These are phyloP conservation scores for Propithecus deckenii DNA, from an alignment of 2,797 vertebrate species.

Conservation along the genomic window DNA sequence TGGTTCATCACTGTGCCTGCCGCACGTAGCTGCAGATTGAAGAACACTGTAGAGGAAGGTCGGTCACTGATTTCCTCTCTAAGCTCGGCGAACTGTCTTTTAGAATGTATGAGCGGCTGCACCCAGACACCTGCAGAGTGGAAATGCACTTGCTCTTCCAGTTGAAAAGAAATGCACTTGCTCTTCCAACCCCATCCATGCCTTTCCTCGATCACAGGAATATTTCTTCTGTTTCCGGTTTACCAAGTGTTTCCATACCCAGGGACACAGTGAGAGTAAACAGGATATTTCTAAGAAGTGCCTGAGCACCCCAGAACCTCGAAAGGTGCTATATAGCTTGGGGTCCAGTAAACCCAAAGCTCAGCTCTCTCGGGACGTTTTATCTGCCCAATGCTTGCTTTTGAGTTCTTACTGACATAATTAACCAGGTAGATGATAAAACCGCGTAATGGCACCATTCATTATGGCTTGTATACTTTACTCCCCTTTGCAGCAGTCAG, in stretches of 20 bases:
- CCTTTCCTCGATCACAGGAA: not conserved
- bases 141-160: not conserved
- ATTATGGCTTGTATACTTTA: not conserved
- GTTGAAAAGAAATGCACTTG: not conserved
- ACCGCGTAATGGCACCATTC: not conserved
- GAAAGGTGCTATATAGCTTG: no score
- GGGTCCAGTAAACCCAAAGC: no score
- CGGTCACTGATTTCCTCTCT: not conserved
- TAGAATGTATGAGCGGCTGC: not conserved
- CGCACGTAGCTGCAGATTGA: not conserved
- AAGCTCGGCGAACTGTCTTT: not conserved
- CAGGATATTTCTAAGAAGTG: not conserved
- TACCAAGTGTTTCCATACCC: not conserved
- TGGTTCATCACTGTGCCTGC: fast-evolving
- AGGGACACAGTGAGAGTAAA: not conserved
- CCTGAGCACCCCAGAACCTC: not conserved
- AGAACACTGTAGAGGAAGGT: not conserved
- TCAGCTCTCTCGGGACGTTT: not conserved
- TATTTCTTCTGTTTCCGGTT: not conserved
- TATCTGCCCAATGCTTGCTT: not conserved
- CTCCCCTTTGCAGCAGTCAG: not conserved
- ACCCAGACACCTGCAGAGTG: constrained; percentile 34
- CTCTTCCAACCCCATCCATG: not conserved
- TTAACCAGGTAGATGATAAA: constrained; percentile 36
- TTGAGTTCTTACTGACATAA: not conserved